A percentile compares a stretch with the other conserved stretches of the same genome.
phyloP scores from a whole-genome alignment of 2,797 vertebrate species.

The Neosilurus hyrtlii region DNA sequence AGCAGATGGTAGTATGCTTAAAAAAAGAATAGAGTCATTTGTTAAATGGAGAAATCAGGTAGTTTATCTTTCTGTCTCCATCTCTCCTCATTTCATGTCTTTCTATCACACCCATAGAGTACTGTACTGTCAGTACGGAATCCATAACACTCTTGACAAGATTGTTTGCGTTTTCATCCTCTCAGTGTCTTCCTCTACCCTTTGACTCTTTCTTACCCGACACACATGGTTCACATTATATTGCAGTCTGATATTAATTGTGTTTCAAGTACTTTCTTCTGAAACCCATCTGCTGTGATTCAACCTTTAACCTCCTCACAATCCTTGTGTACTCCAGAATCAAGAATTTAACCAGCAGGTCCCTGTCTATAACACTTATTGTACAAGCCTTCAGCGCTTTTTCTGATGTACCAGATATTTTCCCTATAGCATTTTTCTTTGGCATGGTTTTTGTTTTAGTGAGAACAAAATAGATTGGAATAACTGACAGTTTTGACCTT shows the following conservation, averaged over 20 bases:
- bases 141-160: not conserved
- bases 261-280: conserved; percentile 18
- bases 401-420: not conserved
- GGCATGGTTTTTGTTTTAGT: conserved; percentile 5
- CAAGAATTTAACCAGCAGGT: not conserved
- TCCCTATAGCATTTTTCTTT: conserved; percentile 20
- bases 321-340: not conserved
- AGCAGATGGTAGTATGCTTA: not conserved
- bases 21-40: not conserved
- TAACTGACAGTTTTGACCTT: conserved; percentile 1
- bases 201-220: conserved; percentile 8
- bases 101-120: not conserved
- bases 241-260: conserved; percentile 2
- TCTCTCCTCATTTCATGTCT: not conserved
- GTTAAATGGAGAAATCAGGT: not conserved
- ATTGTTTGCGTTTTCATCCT: not conserved
- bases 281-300: conserved; percentile 28
- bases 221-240: conserved; percentile 16
- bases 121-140: not conserved
- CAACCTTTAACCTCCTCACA: conserved; percentile 17
- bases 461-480: not conserved
- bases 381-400: conserved; percentile 7
- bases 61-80: not conserved
- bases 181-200: not conserved
- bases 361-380: conserved; percentile 4